Evolutionary conservation across 1,140 invertebrate genomes (phyloP).

Genomic region (Anadara kagoshimensis): DNA sequence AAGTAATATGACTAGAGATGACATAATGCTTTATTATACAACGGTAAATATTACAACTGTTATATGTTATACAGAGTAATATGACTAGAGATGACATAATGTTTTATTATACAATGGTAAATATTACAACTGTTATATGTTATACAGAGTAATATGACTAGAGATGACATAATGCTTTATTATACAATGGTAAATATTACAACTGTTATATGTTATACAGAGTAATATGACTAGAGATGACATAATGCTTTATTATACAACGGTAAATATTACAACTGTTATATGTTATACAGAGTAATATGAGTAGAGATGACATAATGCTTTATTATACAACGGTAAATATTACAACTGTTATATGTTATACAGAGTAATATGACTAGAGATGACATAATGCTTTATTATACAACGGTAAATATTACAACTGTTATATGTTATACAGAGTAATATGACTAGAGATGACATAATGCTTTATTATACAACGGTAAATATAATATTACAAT

Average conservation of each 20-base stretch:
- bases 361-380: constrained; percentile 76
- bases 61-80: constrained; percentile 77
- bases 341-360: too few relatives aligned
- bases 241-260: constrained; percentile 79
- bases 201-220: constrained; percentile 78
- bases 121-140: too few relatives aligned
- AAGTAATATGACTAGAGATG: constrained; percentile 74
- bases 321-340: constrained; percentile 80
- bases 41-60: constrained; percentile 74
- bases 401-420: constrained; percentile 79
- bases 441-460: constrained; percentile 75
- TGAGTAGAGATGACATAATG: constrained; percentile 76
- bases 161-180: constrained; percentile 78
- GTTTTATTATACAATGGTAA: constrained; percentile 79
- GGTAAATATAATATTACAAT: too few relatives aligned
- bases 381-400: constrained; percentile 78
- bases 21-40: constrained; percentile 79
- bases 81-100: constrained; percentile 76
- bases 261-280: constrained; percentile 72
- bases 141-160: constrained; percentile 76
- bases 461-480: constrained; percentile 80
- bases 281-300: constrained; percentile 76
- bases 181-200: constrained; percentile 77
- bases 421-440: constrained; percentile 76
- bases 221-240: constrained; percentile 75